Evolutionary conservation across 2,888 invertebrate species (phyloP).

Genomic region (Ceraclea dissimilis): DNA sequence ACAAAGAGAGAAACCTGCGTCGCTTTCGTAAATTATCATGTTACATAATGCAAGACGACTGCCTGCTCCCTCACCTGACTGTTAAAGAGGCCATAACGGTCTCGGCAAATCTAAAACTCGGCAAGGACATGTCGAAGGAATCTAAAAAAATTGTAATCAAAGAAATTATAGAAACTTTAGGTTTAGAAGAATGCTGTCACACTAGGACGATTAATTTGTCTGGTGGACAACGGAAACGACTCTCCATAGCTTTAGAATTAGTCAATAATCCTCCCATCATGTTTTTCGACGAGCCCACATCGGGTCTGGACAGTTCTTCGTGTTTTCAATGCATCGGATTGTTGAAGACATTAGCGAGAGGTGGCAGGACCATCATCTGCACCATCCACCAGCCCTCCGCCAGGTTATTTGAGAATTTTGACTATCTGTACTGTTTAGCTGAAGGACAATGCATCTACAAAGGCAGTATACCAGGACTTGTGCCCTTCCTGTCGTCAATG

Average conservation of each 20-base stretch:
- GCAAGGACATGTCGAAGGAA: slow-evolving; percentile 62
- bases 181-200: slow-evolving; percentile 70
- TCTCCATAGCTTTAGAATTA: slow-evolving; percentile 86
- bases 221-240: slow-evolving; percentile 84
- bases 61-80: slow-evolving; percentile 80
- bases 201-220: slow-evolving; percentile 77
- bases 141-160: slow-evolving; percentile 75
- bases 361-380: slow-evolving; percentile 86
- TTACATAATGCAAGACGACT: slow-evolving; percentile 95
- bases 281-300: slow-evolving; percentile 94
- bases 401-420: slow-evolving; percentile 92
- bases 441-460: slow-evolving; percentile 92
- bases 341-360: slow-evolving; percentile 79
- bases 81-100: slow-evolving; percentile 91
- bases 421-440: slow-evolving; percentile 83
- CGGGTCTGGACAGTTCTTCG: slow-evolving; percentile 89
- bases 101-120: slow-evolving; percentile 87
- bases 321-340: slow-evolving; percentile 89
- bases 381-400: slow-evolving; percentile 97
- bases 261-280: slow-evolving; percentile 96
- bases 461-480: slow-evolving; percentile 72
- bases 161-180: slow-evolving; percentile 79
- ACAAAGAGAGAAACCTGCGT: slow-evolving; percentile 76
- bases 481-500: slow-evolving; percentile 81
- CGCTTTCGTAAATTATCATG: slow-evolving; percentile 89